Conservation (phyloP, 2,113 vertebrate species). For the Calidris pugnax region DNA sequence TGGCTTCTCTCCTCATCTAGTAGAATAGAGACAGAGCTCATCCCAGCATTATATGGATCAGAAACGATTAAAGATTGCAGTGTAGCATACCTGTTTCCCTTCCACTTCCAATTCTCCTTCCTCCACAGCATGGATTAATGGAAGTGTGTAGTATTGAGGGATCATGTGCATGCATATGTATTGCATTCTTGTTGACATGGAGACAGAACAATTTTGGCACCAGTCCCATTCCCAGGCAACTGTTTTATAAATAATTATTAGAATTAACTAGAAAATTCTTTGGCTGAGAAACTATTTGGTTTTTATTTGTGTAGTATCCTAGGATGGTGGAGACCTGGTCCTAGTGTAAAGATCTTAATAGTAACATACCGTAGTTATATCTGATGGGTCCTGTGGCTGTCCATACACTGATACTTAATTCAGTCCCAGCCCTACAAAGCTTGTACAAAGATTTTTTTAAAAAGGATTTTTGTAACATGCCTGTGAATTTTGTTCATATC, state of each 20-base stretch:
- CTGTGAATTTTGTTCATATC: background rate
- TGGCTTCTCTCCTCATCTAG: background rate
- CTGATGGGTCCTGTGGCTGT: background rate
- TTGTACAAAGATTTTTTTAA: background rate
- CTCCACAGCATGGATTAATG: background rate
- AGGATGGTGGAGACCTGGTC: background rate
- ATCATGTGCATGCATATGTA: background rate
- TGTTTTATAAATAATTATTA: background rate
- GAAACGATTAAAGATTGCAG: background rate
- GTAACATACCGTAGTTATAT: background rate
- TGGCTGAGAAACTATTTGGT: background rate
- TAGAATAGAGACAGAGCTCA: background rate
- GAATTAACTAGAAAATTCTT: background rate
- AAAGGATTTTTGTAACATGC: background rate
- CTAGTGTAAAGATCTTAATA: background rate
- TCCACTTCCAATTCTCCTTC: background rate
- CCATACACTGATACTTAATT: background rate
- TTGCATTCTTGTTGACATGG: background rate
- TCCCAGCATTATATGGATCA: background rate
- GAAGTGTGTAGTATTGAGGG: background rate
- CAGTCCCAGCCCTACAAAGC: background rate
- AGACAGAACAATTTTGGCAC: background rate
- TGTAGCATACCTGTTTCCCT: fast-evolving
- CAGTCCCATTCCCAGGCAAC: background rate
- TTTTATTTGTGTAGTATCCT: background rate